Base-by-base conservation (phyloP, 1,140 invertebrate species). In the Pseudomyrmex pallidus region DNA sequence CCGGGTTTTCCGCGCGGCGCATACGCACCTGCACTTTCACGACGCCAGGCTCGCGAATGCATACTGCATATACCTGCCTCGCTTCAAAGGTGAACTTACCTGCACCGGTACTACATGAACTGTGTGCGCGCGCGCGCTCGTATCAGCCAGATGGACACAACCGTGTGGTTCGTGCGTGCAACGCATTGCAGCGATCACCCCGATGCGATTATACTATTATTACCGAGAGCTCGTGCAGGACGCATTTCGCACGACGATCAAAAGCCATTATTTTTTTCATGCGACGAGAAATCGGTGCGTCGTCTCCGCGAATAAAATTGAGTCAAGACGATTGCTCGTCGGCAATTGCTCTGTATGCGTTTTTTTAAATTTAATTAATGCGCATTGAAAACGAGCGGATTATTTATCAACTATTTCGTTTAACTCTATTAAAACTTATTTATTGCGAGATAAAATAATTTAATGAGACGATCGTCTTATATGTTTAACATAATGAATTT, bases 61-160 rank as follows among this genome's bases (percentile, higher is more conserved):
- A 82, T 82, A 82, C 74, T 82, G 61, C 70, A 82, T 82, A 82
- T 82, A 74, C 61, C 78, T 82, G 78, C 68, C 35, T 64, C 59
- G 78, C 57, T 74, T 74, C 70, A 82, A 74, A 82, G 78, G 68
- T 82, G 72, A 74, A 82, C 78, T 82, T 74, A 73, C 70, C 61
- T 73, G 78, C 78, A 57, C 50, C 62, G 57, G 70, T 56, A 76
- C 35, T 35, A 35, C 50, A 74, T 63, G 78, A 63, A 82, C 48
- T 59, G 48, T 17, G 25, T 22, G 70, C 70, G 25, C 59, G 46
- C 35, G 17, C 15, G 20, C 66, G 25, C 54, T n/a, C 15, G n/a
- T 52, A 54, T 68, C 17, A 5, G 66, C 35, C 5, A 10, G 25
- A 48, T n/a, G 44, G 7, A 56, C 68, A 67, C 46, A 48, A 7